These are phyloP conservation scores for Heliopora coerulea DNA, from an alignment of 92 coral and sea anemone genomes.

Conservation along the genomic window DNA sequence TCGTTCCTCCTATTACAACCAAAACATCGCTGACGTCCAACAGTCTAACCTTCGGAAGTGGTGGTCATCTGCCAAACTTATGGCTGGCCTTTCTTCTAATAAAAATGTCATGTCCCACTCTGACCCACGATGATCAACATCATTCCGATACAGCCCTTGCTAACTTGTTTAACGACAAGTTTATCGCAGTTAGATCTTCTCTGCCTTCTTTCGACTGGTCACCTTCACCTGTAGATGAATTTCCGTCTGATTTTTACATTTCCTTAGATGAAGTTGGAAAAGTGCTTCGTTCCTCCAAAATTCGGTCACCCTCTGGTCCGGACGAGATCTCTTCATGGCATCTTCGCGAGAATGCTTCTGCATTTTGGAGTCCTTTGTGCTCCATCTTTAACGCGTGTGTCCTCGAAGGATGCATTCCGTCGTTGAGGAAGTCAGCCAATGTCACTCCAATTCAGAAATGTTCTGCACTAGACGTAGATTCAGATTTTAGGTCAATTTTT, in stretches of 20 bases:
- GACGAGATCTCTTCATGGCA: conserved; percentile 23
- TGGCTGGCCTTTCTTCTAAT: conserved; percentile 30
- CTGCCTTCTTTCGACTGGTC: conserved; percentile 31
- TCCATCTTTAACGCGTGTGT: conserved; percentile 7
- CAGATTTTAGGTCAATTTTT: too few species aligned
- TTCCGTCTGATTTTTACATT: conserved; percentile 32
- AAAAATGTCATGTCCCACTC: conserved; percentile 7
- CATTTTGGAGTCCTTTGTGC: conserved; percentile 24
- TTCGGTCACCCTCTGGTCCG: conserved; percentile 33
- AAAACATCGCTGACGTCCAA: conserved; percentile 26
- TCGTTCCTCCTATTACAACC: conserved; percentile 1
- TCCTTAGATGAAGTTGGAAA: conserved; percentile 29
- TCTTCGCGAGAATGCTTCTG: conserved; percentile 27
- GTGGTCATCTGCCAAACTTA: conserved; percentile 33
- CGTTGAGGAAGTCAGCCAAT: conserved; percentile 17
- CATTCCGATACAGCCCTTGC: conserved; percentile 18
- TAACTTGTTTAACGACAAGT: conserved; percentile 34
- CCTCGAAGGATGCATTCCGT: conserved; percentile 4
- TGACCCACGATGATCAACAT: conserved; percentile 5
- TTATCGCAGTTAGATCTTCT: conserved; percentile 21
- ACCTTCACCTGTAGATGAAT: conserved; percentile 32
- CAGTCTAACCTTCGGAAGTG: conserved; percentile 33
- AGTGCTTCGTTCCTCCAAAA: conserved; percentile 38
- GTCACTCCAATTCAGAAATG: too few species aligned
- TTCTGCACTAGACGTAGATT: too few species aligned